Evolutionary conservation across 1,140 invertebrate species (phyloP).

Genomic region (Euwallacea fornicatus): DNA sequence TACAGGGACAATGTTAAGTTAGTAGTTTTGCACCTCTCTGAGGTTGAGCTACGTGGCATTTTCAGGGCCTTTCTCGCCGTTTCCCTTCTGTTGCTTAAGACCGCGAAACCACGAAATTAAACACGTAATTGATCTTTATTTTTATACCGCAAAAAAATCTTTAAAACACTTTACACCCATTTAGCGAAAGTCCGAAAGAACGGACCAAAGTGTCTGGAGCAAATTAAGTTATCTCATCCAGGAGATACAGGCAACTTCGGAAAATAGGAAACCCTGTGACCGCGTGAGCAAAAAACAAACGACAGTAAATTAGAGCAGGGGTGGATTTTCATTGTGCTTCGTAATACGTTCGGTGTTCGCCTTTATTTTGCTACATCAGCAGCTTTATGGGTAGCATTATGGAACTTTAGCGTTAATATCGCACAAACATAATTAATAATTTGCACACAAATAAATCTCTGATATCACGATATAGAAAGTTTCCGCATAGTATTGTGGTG

Average conservation of each 20-base stretch:
- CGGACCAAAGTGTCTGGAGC: not conserved
- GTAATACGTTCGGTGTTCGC: not conserved
- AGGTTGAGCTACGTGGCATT: too few species aligned
- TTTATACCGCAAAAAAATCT: too few species aligned
- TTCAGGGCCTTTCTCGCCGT: too few species aligned
- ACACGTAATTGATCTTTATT: too few species aligned
- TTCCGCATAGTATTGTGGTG: too few species aligned
- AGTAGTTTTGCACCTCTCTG: too few species aligned
- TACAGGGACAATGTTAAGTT: too few species aligned
- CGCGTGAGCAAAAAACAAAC: not conserved
- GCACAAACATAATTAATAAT: not conserved
- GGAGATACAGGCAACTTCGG: not conserved
- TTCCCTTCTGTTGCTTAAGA: too few species aligned
- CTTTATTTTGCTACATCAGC: conserved; percentile 1
- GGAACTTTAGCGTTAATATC: not conserved
- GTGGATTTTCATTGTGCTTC: not conserved
- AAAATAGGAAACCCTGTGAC: not conserved
- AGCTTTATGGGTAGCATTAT: not conserved
- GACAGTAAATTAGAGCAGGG: not conserved
- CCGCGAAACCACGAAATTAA: too few species aligned
- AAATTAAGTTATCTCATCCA: conserved; percentile 1
- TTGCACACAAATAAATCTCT: not conserved
- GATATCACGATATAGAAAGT: too few species aligned
- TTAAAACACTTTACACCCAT: too few species aligned
- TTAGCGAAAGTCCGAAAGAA: too few species aligned